A percentile compares a stretch with the other conserved stretches of the same genome.
Conservation (phyloP, 2,113 vertebrate genomes). For the human region GRCh38 chr15:36024001-36024500, state of each 20-base stretch:
- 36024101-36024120: conserved; percentile 72
- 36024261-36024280: conserved; percentile 67
- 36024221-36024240: conserved; percentile 50
- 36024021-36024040: conserved; percentile 74
- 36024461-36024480: conserved; percentile 52
- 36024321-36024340: conserved; percentile 72
- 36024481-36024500: conserved; percentile 51
- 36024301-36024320: conserved; percentile 80
- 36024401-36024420: conserved; percentile 65
- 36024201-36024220: conserved; percentile 59
- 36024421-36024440: conserved; percentile 40
- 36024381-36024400: conserved; percentile 46
- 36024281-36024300: conserved; percentile 77
- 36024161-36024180: conserved; percentile 46
- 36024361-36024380: conserved; percentile 36
- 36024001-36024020: conserved; percentile 77
- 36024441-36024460: conserved; percentile 64
- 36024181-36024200: conserved; percentile 62
- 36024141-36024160: conserved; percentile 72
- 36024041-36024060: conserved; percentile 78
- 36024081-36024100: conserved; percentile 70
- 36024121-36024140: conserved; percentile 67
- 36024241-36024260: conserved; percentile 71
- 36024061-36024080: conserved; percentile 78
- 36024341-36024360: conserved; percentile 73